A percentile compares a stretch with the other conserved stretches of the same genome.
phyloP scores from a whole-genome alignment of 2,797 vertebrate species.

The Chrysocyon brachyurus region DNA sequence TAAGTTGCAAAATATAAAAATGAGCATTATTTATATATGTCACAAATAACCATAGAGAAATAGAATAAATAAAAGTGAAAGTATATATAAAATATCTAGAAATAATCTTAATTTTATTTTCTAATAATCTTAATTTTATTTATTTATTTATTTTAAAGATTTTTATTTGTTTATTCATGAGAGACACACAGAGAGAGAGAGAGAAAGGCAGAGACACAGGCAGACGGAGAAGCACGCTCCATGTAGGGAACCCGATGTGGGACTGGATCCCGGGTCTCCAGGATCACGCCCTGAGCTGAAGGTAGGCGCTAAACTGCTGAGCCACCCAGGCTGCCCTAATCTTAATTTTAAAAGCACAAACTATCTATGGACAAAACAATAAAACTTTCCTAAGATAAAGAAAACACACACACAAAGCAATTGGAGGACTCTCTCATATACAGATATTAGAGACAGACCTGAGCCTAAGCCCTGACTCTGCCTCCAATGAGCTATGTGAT shows the following conservation, averaged over 20 bases:
- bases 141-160: no score
- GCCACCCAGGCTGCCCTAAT: no score
- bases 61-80: neutral
- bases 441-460: neutral
- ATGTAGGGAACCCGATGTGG: no score
- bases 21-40: neutral
- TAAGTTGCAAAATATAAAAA: conserved; percentile 1
- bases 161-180: no score
- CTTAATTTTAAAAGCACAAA: neutral
- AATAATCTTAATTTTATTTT: conserved; percentile 45
- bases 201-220: no score
- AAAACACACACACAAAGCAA: neutral
- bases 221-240: no score
- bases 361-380: neutral
- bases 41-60: neutral
- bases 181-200: no score
- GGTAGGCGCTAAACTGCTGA: no score
- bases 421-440: neutral
- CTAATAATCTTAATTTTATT: neutral
- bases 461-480: neutral
- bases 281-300: no score
- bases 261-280: no score
- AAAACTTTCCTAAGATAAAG: neutral
- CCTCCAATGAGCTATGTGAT: neutral
- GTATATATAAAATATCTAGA: neutral